Evolutionary conservation across 2,888 invertebrate species (phyloP), one percentile per base, ranked within the genome.

Genomic region (Tridacna gigas): DNA sequence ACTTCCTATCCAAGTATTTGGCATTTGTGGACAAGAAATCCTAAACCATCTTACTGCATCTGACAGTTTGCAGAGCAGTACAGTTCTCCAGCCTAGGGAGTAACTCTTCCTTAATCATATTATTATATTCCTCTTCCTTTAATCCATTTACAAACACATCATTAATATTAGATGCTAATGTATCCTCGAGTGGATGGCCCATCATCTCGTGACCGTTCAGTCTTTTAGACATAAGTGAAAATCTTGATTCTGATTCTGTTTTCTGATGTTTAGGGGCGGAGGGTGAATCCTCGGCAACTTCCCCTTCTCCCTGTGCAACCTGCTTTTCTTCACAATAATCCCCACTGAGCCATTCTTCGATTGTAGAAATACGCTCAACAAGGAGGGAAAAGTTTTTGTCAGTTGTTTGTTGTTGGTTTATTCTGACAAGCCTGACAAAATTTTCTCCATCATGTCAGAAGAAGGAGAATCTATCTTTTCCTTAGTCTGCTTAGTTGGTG

Each of bases 21-120:
- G n/a, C n/a, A n/a, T n/a, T 74, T 51, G 51, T 13, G 9, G 73
- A 22, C 25, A 51, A 56, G 47, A 74, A 51, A 22, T 74, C 73
- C 25, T 56, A 74, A 25, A 74, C 73, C 4, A 45, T 69, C 45
- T 74, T 74, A n/a, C 56, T 74, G 26, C 73, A 74, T 25, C 28
- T 74, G 11, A 48, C 73, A n/a, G 73, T 74, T 26, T 56, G 56
- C n/a, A 71, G n/a, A 13, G 71, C 71, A 15, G 25, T n/a, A 71
- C 73, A 74, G n/a, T 74, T 74, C 47, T 74, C 73, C 13, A 56
- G 73, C 22, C 73, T 13, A 56, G 73, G 56, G 5, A 74, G 56
- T 22, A 56, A 56, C 26, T 74, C 73, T 13, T 74, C 73, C 26
- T 74, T 74, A 7, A 74, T 47, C 73, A 74, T 74, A 56, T 48